phyloP scores from a whole-genome alignment of 2,888 invertebrate species.

The Prenolepis imparis region DNA sequence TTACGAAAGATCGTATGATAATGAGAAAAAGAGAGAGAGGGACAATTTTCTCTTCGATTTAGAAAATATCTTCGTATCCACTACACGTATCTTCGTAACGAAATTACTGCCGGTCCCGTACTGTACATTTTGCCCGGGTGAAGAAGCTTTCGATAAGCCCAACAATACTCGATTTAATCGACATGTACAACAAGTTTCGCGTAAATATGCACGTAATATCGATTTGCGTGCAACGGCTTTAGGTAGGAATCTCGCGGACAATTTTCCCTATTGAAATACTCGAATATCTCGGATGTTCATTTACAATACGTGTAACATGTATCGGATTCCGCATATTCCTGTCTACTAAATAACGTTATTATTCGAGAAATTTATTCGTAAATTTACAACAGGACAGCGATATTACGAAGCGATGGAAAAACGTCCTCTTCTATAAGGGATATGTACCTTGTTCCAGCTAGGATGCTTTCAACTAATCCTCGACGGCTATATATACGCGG shows the following conservation, averaged over 20 bases:
- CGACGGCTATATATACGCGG: constrained; percentile 11
- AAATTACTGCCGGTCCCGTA: constrained; percentile 41
- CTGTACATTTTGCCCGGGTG: neutral
- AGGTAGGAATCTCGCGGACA: constrained; percentile 6
- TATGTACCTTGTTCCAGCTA: constrained; percentile 44
- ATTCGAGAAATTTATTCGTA: constrained; percentile 51
- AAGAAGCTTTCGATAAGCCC: constrained; percentile 45
- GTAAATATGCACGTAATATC: constrained; percentile 37
- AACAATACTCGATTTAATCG: constrained; percentile 43
- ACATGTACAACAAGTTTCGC: constrained; percentile 33
- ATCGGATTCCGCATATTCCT: constrained; percentile 36
- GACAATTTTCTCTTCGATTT: constrained; percentile 49
- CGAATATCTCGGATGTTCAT: constrained; percentile 30
- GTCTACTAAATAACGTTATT: constrained; percentile 45
- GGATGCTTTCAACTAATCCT: constrained; percentile 37
- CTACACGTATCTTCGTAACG: constrained; percentile 17
- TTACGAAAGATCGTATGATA: constrained; percentile 59
- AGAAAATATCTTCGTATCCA: constrained; percentile 22
- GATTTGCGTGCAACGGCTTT: neutral
- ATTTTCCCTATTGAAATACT: constrained; percentile 24
- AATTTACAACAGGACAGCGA: constrained; percentile 42
- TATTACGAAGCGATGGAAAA: constrained; percentile 50
- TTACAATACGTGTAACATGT: constrained; percentile 40
- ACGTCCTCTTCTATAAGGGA: constrained; percentile 20
- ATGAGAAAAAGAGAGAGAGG: constrained; percentile 3